Conservation (phyloP, 2,797 vertebrate species). For the Oryzias dopingdopingensis region DNA sequence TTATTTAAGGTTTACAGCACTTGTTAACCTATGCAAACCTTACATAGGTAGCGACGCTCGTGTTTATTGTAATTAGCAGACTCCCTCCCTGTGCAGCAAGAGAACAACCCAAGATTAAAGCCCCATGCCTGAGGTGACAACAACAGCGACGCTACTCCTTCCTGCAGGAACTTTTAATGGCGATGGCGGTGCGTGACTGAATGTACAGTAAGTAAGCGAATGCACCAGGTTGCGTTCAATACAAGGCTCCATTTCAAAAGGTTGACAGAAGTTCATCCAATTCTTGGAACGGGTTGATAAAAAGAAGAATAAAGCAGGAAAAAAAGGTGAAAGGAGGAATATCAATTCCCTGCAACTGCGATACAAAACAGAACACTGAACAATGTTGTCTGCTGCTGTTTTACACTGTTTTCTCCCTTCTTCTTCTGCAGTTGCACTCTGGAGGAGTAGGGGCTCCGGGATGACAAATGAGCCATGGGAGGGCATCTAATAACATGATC, state of each 20-base stretch:
- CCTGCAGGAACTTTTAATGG: conserved; percentile 28
- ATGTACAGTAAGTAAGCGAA: conserved; percentile 14
- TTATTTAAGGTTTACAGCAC: conserved; percentile 79
- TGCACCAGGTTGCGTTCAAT: conserved; percentile 1
- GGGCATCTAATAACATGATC: conserved; percentile 76
- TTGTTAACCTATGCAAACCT: conserved; percentile 78
- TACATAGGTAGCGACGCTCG: conserved; percentile 74
- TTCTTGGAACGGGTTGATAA: background rate
- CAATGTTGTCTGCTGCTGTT: conserved; percentile 51
- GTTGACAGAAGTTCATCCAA: background rate
- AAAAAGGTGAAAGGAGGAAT: conserved; percentile 16
- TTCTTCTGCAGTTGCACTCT: conserved; percentile 51
- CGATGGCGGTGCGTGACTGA: conserved; percentile 35
- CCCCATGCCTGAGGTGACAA: conserved; percentile 55
- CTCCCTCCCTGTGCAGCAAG: conserved; percentile 43
- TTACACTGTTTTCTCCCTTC: conserved; percentile 56
- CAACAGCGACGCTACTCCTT: conserved; percentile 54
- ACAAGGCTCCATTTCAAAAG: background rate
- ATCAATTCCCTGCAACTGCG: conserved; percentile 20
- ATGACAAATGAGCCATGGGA: conserved; percentile 74
- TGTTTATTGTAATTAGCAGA: conserved; percentile 77
- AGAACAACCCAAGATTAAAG: conserved; percentile 57
- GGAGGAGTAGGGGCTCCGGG: conserved; percentile 58
- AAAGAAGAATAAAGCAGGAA: conserved; percentile 19
- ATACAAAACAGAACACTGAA: conserved; percentile 52